Evolutionary conservation across 2,113 vertebrate species (phyloP), one percentile per base, ranked within the genome.

Genomic region (Ctenomys sociabilis): DNA sequence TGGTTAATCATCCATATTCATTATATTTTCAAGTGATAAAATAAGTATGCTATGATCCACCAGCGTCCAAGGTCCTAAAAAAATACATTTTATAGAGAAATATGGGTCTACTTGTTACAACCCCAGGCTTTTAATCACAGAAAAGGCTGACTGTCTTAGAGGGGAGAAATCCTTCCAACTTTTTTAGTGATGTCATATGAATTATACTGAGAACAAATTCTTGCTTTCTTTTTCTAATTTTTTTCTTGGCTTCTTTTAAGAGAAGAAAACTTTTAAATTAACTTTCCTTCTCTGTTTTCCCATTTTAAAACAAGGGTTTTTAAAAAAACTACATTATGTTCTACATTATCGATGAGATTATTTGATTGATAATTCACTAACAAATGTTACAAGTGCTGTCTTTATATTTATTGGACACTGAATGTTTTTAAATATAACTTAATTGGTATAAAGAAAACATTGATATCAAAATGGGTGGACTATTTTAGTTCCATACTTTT

Each of bases 291-390:
- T 75, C 17, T 89, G 30, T 81, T 24, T 94, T 78, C 35, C 52
- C 94, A 72, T 93, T 73, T 12, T 37, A 63, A 24, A 5, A 92
- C 63, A 40, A 84, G 13, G 91, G 21, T 19, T 59, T 54, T 72
- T 87, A 78, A 21, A 68, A 9, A 7, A 81, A 87, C 64, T 22
- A 30, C 5, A 57, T 24, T n/a, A 5, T 73, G 80, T 45, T 16
- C 9, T 54, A 85, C 8, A 64, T 26, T 19, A 90, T 52, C 43
- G 92, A 28, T 66, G 30, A 12, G 26, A 75, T 73, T 72, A 75
- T 72, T 83, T 61, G 52, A 92, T 22, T 88, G 75, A 45, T 85
- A 90, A 91, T 85, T 40, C 45, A 52, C 12, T 75, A 91, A n/a
- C 7, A 83, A 3, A 11, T 85, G 1, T 87, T 24, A 35, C 81